phyloP scores from a whole-genome alignment of 2,113 vertebrate species.

The Ictidomys tridecemlineatus region DNA sequence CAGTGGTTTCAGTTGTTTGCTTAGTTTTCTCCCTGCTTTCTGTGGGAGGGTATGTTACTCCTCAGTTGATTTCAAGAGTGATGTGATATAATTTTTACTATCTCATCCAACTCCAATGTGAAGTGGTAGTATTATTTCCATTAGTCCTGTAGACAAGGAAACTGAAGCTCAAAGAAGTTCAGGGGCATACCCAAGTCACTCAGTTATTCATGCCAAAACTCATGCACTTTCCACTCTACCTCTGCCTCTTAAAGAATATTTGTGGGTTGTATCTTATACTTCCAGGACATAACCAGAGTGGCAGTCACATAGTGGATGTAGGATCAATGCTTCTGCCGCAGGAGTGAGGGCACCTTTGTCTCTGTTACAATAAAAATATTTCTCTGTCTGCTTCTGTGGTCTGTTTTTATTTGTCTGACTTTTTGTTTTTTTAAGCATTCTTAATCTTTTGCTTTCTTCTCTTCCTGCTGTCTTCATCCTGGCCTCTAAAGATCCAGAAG shows the following conservation, averaged over 20 bases:
- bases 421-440: neutral
- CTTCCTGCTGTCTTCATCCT: no score
- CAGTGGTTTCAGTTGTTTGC: neutral
- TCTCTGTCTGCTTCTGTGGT: neutral
- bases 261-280: neutral
- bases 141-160: neutral
- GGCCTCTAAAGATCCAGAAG: neutral
- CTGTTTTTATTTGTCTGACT: neutral
- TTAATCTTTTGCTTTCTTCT: neutral
- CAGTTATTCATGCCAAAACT: neutral
- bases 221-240: no score
- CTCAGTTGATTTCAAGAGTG: neutral
- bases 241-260: neutral
- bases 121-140: neutral
- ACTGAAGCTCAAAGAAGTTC: neutral
- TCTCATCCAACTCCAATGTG: neutral
- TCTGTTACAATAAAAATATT: neutral
- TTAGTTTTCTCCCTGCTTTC: neutral
- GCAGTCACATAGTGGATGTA: neutral
- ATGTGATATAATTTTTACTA: neutral
- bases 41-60: neutral
- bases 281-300: neutral
- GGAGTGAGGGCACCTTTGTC: neutral
- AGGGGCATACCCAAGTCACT: neutral
- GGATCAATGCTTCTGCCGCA: neutral